phyloP scores from a whole-genome alignment of 2,113 vertebrate genomes.

The Callipepla californica region DNA sequence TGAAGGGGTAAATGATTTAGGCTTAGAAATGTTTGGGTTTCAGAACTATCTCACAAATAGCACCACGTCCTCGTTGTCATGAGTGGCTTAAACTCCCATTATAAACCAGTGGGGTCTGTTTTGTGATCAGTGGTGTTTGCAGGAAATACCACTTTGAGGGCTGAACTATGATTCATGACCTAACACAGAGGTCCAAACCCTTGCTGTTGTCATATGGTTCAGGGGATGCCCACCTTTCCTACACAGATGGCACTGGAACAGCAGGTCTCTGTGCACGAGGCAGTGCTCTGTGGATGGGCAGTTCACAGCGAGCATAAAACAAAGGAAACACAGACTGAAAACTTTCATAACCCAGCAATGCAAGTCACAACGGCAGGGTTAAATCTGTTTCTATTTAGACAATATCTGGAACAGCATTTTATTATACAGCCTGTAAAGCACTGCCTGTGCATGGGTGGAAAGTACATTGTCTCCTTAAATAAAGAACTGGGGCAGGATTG shows the following conservation, averaged over 20 bases:
- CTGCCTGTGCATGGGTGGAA: conserved; percentile 69
- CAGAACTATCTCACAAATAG: not conserved
- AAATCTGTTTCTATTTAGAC: conserved; percentile 77
- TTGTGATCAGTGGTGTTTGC: not conserved
- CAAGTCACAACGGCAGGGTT: conserved; percentile 62
- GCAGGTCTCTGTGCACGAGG: conserved; percentile 2
- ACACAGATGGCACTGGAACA: not conserved
- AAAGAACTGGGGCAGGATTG: conserved; percentile 64
- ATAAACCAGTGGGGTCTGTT: not conserved
- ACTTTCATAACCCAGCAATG: conserved; percentile 63
- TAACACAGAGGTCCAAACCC: not conserved
- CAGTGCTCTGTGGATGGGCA: conserved; percentile 6
- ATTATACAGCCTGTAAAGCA: conserved; percentile 62
- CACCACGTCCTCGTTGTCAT: not conserved
- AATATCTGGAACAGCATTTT: conserved; percentile 67
- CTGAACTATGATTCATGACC: not conserved
- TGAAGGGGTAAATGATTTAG: not conserved
- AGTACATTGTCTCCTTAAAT: conserved; percentile 71
- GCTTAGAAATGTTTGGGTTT: not conserved
- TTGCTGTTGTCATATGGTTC: not conserved
- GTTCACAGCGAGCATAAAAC: conserved; percentile 11
- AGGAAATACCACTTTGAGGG: not conserved
- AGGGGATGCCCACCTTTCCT: not conserved
- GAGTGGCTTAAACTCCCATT: not conserved
- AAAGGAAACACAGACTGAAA: conserved; percentile 70